These are phyloP conservation scores for Campodea augens DNA, from an alignment of 1,140 invertebrate species.

Conservation along the genomic window DNA sequence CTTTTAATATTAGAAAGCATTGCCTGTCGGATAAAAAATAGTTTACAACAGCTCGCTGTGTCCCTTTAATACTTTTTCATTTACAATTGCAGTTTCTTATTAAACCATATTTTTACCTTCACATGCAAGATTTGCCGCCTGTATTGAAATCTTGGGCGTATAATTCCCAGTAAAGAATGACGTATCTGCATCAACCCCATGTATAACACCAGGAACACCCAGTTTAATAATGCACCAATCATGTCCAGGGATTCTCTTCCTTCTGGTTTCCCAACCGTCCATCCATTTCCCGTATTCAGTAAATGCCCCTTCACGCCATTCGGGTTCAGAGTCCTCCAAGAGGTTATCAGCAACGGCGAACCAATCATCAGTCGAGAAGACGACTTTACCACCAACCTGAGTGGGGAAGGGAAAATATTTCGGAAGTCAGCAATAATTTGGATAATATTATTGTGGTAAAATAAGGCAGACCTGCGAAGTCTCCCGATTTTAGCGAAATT, in stretches of 20 bases:
- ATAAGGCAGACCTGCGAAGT: no score
- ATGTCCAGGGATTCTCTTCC: conserved; percentile 37
- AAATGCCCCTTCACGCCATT: conserved; percentile 35
- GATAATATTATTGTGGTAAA: no score
- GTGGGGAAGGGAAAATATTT: no score
- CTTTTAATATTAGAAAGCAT: no score
- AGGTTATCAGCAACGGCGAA: conserved; percentile 45
- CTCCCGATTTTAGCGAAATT: no score
- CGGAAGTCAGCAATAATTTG: no score
- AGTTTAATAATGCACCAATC: conserved; percentile 44
- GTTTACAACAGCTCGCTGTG: no score
- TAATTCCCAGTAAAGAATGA: conserved; percentile 46
- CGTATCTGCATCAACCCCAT: conserved; percentile 39
- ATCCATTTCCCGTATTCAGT: conserved; percentile 48
- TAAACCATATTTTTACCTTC: no score
- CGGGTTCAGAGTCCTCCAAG: conserved; percentile 26
- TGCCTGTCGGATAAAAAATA: no score
- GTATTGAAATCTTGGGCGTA: conserved; percentile 39
- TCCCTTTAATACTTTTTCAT: conserved; percentile 8
- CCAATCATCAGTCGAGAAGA: conserved; percentile 46
- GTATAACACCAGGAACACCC: conserved; percentile 32
- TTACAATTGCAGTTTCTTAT: conserved; percentile 3
- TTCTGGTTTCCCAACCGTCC: conserved; percentile 48
- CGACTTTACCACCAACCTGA: conserved; percentile 34
- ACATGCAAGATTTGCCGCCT: conserved; percentile 31